Evolutionary conservation across 2,797 vertebrate species (phyloP).

Genomic region (Myotis vivesi): DNA sequence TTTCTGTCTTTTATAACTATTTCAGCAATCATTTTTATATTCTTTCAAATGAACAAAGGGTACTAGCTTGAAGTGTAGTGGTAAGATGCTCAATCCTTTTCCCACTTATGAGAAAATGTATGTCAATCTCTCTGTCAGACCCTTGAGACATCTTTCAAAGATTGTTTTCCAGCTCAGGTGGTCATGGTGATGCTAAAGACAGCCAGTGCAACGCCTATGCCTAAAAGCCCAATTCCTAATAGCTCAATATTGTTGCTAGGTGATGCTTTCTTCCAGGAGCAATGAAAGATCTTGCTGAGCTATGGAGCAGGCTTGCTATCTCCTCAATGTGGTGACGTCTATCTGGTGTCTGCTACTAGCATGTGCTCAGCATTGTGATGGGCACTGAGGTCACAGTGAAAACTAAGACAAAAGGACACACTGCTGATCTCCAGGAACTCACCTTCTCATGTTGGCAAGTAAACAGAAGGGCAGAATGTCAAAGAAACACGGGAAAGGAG

Average conservation of each 20-base stretch:
- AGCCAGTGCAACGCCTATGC: not conserved
- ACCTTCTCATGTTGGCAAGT: not conserved
- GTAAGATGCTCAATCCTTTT: not conserved
- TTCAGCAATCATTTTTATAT: not conserved
- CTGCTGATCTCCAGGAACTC: not conserved
- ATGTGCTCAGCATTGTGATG: not conserved
- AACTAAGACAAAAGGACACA: not conserved
- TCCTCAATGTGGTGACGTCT: not conserved
- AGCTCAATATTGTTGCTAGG: not conserved
- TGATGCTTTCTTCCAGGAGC: not conserved
- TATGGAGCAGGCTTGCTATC: not conserved
- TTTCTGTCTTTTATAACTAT: not conserved
- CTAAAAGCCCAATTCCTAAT: not conserved
- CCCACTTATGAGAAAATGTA: not conserved
- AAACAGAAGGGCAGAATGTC: not conserved
- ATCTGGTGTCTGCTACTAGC: not conserved
- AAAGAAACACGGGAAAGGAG: not conserved
- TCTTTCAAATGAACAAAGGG: not conserved
- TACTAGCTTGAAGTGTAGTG: not conserved
- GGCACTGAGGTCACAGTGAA: not conserved
- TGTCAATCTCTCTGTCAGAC: not conserved
- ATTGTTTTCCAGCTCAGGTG: not conserved
- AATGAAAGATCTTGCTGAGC: not conserved
- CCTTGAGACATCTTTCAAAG: not conserved
- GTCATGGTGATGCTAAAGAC: not conserved